These are phyloP conservation scores for Drosophila erecta DNA, from an alignment of 1,140 invertebrate species.

Conservation along the genomic window DNA sequence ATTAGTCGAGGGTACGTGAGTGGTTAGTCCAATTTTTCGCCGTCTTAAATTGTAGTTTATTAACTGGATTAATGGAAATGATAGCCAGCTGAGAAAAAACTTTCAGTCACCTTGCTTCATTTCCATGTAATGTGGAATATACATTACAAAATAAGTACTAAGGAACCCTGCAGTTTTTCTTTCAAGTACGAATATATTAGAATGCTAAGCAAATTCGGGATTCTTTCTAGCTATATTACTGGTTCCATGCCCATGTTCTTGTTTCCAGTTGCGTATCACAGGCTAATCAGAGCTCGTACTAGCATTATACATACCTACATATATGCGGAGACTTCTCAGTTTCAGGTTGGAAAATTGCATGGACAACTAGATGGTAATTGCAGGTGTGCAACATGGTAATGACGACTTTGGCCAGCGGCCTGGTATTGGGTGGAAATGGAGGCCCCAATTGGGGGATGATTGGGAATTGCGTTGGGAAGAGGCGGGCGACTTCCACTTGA, in stretches of 20 bases:
- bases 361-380: constrained; percentile 50
- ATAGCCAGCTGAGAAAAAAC: background rate
- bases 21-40: constrained; percentile 1
- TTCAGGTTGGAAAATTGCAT: constrained; percentile 22
- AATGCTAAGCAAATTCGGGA: background rate
- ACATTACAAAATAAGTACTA: background rate
- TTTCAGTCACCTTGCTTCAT: background rate
- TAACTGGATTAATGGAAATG: constrained; percentile 2
- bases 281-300: constrained; percentile 30
- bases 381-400: constrained; percentile 51
- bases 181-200: background rate
- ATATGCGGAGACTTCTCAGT: constrained; percentile 19
- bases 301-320: constrained; percentile 20
- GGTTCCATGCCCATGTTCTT: background rate
- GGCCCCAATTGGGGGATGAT: constrained; percentile 41
- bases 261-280: constrained; percentile 2
- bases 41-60: background rate
- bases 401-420: constrained; percentile 21
- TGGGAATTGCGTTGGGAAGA: constrained; percentile 11
- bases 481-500: constrained; percentile 16
- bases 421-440: constrained; percentile 24
- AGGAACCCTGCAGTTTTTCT: too few relatives aligned
- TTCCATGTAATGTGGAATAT: background rate
- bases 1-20: constrained; percentile 22
- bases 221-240: background rate